Percentiles rank a stretch among this genome's conserved stretches.
These are phyloP conservation scores for Drosophila fuyamai DNA, from an alignment of 1,140 invertebrate species.

Conservation along the genomic window DNA sequence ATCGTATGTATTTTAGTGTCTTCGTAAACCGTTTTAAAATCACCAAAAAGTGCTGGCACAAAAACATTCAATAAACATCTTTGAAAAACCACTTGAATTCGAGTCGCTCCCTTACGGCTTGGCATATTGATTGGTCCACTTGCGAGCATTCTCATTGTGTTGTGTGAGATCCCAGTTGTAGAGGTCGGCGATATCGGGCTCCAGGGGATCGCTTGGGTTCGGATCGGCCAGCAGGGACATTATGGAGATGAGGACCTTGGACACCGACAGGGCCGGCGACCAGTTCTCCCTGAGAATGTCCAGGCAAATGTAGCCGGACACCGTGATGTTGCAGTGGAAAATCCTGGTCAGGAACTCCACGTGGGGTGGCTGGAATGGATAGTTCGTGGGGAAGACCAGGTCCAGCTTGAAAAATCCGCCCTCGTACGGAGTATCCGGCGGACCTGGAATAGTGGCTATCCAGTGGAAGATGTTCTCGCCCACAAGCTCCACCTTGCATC, in stretches of 20 bases:
- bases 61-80: constrained; percentile 74
- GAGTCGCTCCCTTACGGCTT: neutral
- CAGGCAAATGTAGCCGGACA: constrained; percentile 90
- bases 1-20: constrained; percentile 60
- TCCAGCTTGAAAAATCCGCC: constrained; percentile 91
- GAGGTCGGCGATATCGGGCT: constrained; percentile 97
- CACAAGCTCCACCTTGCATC: constrained; percentile 2
- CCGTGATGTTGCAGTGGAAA: constrained; percentile 92
- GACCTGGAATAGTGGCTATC: constrained; percentile 84
- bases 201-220: constrained; percentile 98
- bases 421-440: constrained; percentile 91
- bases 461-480: constrained; percentile 21
- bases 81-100: constrained; percentile 49
- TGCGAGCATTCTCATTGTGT: constrained; percentile 96
- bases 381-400: constrained; percentile 90
- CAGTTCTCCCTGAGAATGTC: constrained; percentile 94
- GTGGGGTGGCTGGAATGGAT: constrained; percentile 92
- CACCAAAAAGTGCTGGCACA: constrained; percentile 81
- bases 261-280: constrained; percentile 98
- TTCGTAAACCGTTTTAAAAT: constrained; percentile 69
- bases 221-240: constrained; percentile 97
- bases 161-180: constrained; percentile 94
- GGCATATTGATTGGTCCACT: constrained; percentile 96
- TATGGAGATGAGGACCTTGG: constrained; percentile 97
- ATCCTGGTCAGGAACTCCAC: constrained; percentile 92